Evolutionary conservation across 2,888 invertebrate species (phyloP).

Genomic region (Pseudococcus jackbeardsleyi): DNA sequence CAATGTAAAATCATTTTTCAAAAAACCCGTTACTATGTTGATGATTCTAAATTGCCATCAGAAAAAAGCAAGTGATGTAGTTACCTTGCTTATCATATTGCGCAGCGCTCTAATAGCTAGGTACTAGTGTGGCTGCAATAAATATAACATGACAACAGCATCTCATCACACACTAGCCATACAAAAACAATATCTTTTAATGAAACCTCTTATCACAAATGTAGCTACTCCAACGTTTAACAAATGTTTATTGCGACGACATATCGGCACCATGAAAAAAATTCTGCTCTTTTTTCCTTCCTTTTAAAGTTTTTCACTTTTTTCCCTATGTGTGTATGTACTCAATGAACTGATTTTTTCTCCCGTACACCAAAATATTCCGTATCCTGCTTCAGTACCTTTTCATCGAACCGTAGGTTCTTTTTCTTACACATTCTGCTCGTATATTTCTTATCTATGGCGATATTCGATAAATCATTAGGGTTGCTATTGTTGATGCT

Average conservation of each 20-base stretch:
- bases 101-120: no score
- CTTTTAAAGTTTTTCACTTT: conserved; percentile 5
- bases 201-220: neutral
- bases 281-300: neutral
- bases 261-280: neutral
- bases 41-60: no score
- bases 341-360: neutral
- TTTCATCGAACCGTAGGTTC: neutral
- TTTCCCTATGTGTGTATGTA: neutral
- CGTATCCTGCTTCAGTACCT: neutral
- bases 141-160: no score
- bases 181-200: conserved; percentile 40
- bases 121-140: neutral
- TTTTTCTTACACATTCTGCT: neutral
- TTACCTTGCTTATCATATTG: no score
- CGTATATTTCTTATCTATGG: neutral
- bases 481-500: conserved; percentile 5
- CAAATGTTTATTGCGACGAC: neutral
- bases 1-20: no score
- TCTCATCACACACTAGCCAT: neutral
- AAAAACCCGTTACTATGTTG: no score
- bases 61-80: no score
- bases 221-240: neutral
- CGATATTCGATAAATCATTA: conserved; percentile 24
- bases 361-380: neutral